Evolutionary conservation across 92 coral and sea anemone species (phyloP).

Genomic region (Palythoa grandis): DNA sequence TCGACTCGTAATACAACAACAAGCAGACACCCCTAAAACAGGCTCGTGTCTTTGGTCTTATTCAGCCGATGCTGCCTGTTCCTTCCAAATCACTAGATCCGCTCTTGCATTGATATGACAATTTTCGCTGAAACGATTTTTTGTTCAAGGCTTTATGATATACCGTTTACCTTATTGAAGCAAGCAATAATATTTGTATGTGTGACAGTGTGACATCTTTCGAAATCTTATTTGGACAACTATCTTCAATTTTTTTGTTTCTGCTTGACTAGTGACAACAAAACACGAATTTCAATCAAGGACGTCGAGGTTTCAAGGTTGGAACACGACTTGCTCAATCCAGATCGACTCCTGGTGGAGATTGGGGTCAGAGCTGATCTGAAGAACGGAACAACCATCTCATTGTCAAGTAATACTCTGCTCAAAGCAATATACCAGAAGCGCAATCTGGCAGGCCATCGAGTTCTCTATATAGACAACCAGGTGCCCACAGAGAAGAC

Average conservation of each 20-base stretch:
- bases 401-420: conserved; percentile 8
- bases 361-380: background rate
- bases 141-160: no score
- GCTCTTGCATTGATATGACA: no score
- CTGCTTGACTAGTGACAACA: background rate
- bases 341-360: conserved; percentile 15
- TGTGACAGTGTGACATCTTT: no score
- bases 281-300: background rate
- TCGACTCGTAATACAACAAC: no score
- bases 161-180: no score
- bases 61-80: no score
- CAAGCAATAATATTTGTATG: no score
- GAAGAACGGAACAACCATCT: background rate
- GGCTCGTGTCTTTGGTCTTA: no score
- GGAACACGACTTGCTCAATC: background rate
- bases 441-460: conserved; percentile 7
- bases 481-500: background rate
- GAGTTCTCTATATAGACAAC: conserved; percentile 6
- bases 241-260: background rate
- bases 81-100: no score
- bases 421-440: background rate
- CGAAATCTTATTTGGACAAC: no score
- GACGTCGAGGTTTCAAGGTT: background rate
- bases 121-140: no score
- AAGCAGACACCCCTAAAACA: no score